phyloP scores from a whole-genome alignment of 2,797 vertebrate genomes.

The Notolepis coatsorum region DNA sequence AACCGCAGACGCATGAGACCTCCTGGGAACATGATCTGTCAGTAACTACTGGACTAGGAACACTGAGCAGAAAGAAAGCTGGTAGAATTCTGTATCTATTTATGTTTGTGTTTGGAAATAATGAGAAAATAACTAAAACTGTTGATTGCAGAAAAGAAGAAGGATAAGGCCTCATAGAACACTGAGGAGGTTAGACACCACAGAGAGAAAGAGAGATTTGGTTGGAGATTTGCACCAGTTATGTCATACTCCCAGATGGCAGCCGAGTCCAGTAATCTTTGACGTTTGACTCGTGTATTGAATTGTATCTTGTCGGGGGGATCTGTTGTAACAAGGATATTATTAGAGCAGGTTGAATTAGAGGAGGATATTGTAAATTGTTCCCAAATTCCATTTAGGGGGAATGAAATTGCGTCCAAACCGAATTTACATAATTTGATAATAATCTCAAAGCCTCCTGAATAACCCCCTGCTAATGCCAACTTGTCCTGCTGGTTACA shows the following conservation, averaged over 20 bases:
- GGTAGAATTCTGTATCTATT: too few species aligned
- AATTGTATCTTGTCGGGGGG: neutral
- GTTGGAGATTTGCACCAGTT: neutral
- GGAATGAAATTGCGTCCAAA: neutral
- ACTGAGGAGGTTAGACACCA: too few species aligned
- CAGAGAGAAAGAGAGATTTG: neutral
- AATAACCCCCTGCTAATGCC: neutral
- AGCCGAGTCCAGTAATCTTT: too few species aligned
- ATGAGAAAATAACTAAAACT: neutral
- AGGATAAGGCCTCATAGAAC: neutral
- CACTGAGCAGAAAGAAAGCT: neutral
- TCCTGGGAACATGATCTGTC: too few species aligned
- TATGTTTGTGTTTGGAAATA: too few species aligned
- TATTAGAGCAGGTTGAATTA: neutral
- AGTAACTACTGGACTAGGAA: too few species aligned
- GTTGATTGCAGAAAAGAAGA: slow-evolving; percentile 25
- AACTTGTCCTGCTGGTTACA: neutral
- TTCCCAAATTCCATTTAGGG: neutral
- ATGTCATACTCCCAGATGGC: neutral
- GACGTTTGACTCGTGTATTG: too few species aligned
- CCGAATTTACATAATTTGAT: neutral
- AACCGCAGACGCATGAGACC: neutral
- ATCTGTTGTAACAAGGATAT: neutral
- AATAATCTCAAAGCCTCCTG: neutral
- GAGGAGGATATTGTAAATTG: neutral